Conservation (phyloP, 2,797 vertebrate species). For the Enteromius viviparus region DNA sequence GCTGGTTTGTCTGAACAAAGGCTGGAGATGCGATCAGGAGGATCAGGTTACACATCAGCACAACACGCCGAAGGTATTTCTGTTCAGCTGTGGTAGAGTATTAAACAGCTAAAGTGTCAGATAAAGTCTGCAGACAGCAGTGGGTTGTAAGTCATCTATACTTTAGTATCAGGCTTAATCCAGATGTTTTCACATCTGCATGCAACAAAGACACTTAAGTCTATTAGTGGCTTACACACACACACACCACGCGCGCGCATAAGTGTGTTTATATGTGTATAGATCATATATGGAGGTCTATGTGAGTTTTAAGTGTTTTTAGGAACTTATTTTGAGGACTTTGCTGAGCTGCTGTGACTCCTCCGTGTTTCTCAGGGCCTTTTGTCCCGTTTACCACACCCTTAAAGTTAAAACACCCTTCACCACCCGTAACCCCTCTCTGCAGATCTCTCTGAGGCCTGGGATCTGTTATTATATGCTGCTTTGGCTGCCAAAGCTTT, state of each 20-base stretch:
- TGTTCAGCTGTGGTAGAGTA: neutral
- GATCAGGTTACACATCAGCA: conserved; percentile 73
- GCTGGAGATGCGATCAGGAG: conserved; percentile 70
- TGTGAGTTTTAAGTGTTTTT: neutral
- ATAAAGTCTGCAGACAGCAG: neutral
- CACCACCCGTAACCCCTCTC: conserved; percentile 14
- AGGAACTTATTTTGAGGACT: neutral
- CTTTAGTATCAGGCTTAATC: neutral
- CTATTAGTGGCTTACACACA: neutral
- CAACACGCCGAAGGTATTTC: neutral
- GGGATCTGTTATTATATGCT: neutral
- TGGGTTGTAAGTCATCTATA: neutral
- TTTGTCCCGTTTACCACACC: conserved; percentile 41
- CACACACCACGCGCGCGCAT: too few species aligned
- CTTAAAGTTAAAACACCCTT: conserved; percentile 13
- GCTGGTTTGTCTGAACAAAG: conserved; percentile 44
- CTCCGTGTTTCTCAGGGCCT: conserved; percentile 17
- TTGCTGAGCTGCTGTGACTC: neutral
- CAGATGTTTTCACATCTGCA: conserved; percentile 41
- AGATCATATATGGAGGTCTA: neutral
- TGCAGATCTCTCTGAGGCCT: too few species aligned
- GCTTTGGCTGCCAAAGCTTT: neutral
- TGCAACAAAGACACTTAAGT: neutral
- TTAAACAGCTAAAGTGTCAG: neutral
- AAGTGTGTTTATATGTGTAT: neutral